Conservation (phyloP, 2,888 invertebrate genomes). For the Heptascelio sp. region DNA sequence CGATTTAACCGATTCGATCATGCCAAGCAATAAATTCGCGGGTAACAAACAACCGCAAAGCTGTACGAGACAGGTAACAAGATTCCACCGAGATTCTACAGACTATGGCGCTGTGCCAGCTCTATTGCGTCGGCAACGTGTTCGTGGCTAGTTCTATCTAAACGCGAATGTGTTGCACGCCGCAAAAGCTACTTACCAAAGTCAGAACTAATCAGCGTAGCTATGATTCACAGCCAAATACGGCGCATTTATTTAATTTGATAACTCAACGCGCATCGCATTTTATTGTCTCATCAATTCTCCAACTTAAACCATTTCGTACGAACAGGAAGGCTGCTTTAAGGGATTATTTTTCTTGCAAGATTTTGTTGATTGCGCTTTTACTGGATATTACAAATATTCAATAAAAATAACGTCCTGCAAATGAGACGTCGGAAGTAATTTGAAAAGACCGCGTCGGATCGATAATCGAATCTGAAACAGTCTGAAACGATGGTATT, state of each 20-base stretch:
- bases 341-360: constrained; percentile 31
- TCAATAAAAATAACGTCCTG: too few relatives aligned
- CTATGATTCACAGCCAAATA: constrained; percentile 63
- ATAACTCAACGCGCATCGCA: constrained; percentile 53
- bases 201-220: constrained; percentile 66
- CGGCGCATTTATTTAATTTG: constrained; percentile 65
- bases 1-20: constrained; percentile 69
- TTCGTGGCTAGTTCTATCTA: constrained; percentile 66
- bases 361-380: too few relatives aligned
- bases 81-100: constrained; percentile 76
- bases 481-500: too few relatives aligned
- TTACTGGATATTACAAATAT: too few relatives aligned
- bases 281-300: constrained; percentile 49
- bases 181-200: constrained; percentile 69
- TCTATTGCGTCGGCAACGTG: constrained; percentile 61
- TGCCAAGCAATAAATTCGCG: constrained; percentile 72
- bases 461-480: too few relatives aligned
- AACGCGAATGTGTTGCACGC: constrained; percentile 63
- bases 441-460: too few relatives aligned
- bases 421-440: too few relatives aligned
- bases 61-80: constrained; percentile 76
- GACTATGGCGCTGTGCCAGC: constrained; percentile 73
- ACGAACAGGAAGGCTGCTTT: not conserved
- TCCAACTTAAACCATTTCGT: constrained; percentile 34
- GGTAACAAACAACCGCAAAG: constrained; percentile 73